A percentile compares a stretch with the other conserved stretches of the same genome.
phyloP scores from a whole-genome alignment of 2,797 vertebrate species.

The Smutsia temminckii region DNA sequence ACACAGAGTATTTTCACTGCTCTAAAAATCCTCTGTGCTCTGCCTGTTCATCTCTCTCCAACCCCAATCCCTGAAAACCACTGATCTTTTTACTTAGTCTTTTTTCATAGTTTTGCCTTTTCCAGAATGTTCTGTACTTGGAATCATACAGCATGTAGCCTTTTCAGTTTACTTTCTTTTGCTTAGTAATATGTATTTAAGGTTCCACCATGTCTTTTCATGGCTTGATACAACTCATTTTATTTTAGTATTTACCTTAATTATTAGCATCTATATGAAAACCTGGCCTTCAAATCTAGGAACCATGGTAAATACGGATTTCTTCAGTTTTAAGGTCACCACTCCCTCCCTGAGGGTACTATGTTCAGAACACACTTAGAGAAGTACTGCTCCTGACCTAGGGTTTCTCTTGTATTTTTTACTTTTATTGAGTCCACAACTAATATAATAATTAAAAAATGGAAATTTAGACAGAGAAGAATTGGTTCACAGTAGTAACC shows the following conservation, averaged over 20 bases:
- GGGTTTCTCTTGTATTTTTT: background rate
- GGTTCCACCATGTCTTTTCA: background rate
- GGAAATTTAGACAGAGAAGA: background rate
- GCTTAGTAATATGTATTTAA: background rate
- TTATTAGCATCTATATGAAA: constrained; percentile 1
- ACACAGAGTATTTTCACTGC: background rate
- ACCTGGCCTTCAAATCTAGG: background rate
- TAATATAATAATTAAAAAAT: background rate
- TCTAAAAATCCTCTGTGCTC: background rate
- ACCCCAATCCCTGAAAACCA: background rate
- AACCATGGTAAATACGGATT: background rate
- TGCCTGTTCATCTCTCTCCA: background rate
- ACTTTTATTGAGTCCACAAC: background rate
- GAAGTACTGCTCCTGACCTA: background rate
- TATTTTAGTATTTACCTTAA: background rate
- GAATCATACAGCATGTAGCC: background rate
- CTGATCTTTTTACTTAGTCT: background rate
- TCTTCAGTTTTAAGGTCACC: background rate
- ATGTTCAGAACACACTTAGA: background rate
- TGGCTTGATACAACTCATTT: background rate
- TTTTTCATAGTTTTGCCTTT: background rate
- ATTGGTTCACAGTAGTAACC: background rate
- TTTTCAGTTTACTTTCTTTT: background rate
- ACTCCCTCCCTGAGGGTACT: background rate
- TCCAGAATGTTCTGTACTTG: background rate